phyloP scores from a whole-genome alignment of 2,113 vertebrate species.

The Phalacrocorax pelagicus region DNA sequence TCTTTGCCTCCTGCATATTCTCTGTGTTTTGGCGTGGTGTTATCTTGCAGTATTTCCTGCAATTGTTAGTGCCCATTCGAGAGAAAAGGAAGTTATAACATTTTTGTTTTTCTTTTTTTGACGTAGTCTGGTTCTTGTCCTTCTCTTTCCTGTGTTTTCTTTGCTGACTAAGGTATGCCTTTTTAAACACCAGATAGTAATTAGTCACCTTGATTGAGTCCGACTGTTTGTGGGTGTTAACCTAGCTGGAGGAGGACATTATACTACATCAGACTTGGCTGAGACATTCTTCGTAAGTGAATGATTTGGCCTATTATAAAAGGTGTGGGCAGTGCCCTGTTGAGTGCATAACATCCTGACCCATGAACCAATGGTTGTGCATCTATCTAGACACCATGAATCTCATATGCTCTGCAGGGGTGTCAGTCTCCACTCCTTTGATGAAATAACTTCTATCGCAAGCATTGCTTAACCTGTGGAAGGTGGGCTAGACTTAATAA shows the following conservation, averaged over 20 bases:
- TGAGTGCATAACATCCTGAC: background rate
- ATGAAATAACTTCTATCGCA: background rate
- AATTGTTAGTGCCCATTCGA: background rate
- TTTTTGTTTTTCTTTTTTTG: background rate
- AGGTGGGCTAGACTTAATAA: background rate
- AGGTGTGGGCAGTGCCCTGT: background rate
- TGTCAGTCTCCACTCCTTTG: background rate
- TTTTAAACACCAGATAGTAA: background rate
- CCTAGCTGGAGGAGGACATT: background rate
- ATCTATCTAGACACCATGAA: background rate
- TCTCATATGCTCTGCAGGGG: background rate
- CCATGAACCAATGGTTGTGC: too few species aligned
- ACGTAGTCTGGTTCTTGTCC: background rate
- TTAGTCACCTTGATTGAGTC: background rate
- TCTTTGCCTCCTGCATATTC: background rate
- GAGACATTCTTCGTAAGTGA: background rate
- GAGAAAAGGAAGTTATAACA: background rate
- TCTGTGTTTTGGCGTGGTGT: background rate
- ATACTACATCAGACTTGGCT: background rate
- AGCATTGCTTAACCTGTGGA: background rate
- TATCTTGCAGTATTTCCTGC: conserved; percentile 15
- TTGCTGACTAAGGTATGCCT: background rate
- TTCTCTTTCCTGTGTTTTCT: background rate
- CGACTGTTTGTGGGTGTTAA: background rate
- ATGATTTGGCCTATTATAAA: background rate